Conservation (phyloP, 2,797 vertebrate genomes). For the Anniella stebbinsi region DNA sequence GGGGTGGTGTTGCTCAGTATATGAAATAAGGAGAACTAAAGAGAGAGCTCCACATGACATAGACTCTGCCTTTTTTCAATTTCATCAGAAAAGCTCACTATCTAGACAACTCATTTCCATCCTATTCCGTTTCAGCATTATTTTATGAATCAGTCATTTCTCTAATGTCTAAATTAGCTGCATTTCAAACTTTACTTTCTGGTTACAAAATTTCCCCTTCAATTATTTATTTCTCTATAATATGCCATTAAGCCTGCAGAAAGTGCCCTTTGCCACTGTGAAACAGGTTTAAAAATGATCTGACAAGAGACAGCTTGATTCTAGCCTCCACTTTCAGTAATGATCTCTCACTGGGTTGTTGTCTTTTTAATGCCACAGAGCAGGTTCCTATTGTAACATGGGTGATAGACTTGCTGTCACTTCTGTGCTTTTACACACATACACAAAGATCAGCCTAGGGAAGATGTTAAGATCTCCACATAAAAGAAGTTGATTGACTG, state of each 20-base stretch:
- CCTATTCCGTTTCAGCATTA: not conserved
- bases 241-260: not conserved
- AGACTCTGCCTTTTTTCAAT: not conserved
- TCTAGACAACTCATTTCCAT: not conserved
- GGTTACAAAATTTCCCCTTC: slow-evolving; percentile 28
- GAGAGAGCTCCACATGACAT: not conserved
- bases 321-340: slow-evolving; percentile 21
- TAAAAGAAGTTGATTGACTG: not conserved
- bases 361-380: not conserved
- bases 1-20: not conserved
- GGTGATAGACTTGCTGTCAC: slow-evolving; percentile 18
- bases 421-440: not conserved
- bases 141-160: slow-evolving; percentile 9
- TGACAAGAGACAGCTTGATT: slow-evolving; percentile 35
- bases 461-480: slow-evolving; percentile 10
- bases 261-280: slow-evolving; percentile 15
- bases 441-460: slow-evolving; percentile 3
- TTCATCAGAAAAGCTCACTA: not conserved
- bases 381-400: slow-evolving; percentile 29
- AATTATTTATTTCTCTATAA: slow-evolving; percentile 38
- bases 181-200: slow-evolving; percentile 33
- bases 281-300: slow-evolving; percentile 29
- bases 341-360: not conserved
- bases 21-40: slow-evolving; percentile 33
- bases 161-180: slow-evolving; percentile 37